These are phyloP conservation scores for Eurystomus gularis DNA, from an alignment of 2,113 vertebrate genomes.

Conservation along the genomic window DNA sequence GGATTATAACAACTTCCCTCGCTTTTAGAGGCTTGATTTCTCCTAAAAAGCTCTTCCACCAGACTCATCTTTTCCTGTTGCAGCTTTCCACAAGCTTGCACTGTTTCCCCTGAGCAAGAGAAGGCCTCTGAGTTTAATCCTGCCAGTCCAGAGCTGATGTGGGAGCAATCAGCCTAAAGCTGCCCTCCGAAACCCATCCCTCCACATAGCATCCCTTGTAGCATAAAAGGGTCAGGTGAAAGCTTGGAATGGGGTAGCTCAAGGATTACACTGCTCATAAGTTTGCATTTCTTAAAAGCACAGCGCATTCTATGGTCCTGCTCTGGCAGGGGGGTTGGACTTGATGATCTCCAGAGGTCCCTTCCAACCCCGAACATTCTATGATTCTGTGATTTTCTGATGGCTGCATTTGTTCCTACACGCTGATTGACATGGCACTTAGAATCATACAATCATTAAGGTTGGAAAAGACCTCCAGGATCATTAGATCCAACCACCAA, in stretches of 20 bases:
- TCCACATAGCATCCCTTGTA: accelerated
- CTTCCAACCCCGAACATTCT: no score
- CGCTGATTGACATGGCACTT: accelerated
- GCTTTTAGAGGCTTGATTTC: not conserved
- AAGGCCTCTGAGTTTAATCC: not conserved
- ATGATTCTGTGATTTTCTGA: no score
- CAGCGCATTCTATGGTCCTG: no score
- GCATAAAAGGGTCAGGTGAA: not conserved
- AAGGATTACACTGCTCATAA: not conserved
- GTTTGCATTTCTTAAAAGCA: not conserved
- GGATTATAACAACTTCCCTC: not conserved
- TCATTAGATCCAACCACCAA: no score
- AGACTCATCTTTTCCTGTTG: not conserved
- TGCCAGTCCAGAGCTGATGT: accelerated
- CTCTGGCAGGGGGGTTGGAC: no score
- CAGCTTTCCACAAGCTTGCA: not conserved
- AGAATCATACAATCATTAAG: no score
- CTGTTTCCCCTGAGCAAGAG: not conserved
- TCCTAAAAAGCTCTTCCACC: not conserved
- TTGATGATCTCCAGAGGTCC: no score
- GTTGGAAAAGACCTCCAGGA: no score
- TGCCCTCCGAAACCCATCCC: not conserved
- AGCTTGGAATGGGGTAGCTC: not conserved
- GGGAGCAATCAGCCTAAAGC: not conserved
- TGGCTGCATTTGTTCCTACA: not conserved